Percentiles rank a stretch among this genome's conserved stretches.
Conservation (phyloP, 2,888 invertebrate species). For the Rhyacophila evoluta region DNA sequence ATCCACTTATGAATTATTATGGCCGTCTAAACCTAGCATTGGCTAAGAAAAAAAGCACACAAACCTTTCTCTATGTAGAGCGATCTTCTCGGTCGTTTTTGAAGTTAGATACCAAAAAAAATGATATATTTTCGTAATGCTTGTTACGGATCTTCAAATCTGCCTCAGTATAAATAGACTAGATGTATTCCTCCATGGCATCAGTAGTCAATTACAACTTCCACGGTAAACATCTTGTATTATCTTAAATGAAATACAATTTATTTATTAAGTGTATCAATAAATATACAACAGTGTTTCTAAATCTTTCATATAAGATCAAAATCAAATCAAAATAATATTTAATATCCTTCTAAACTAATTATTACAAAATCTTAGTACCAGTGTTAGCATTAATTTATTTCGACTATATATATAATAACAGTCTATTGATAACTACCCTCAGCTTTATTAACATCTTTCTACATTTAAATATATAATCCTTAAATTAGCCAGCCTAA, state of each 20-base stretch:
- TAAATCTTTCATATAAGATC: too few relatives aligned
- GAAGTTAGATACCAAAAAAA: slow-evolving; percentile 5
- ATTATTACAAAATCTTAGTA: too few relatives aligned
- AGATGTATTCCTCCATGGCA: neutral
- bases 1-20: slow-evolving; percentile 14
- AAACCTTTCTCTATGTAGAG: slow-evolving; percentile 19
- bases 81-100: slow-evolving; percentile 9
- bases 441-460: too few relatives aligned
- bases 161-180: neutral
- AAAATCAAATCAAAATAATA: too few relatives aligned
- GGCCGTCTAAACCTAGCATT: neutral
- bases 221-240: slow-evolving; percentile 12
- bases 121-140: slow-evolving; percentile 8
- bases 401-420: too few relatives aligned
- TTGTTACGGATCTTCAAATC: neutral
- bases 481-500: too few relatives aligned
- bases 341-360: too few relatives aligned
- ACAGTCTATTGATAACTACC: too few relatives aligned
- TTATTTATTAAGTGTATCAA: neutral
- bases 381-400: too few relatives aligned
- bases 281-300: neutral
- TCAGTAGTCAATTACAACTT: neutral
- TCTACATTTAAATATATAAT: too few relatives aligned
- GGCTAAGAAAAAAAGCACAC: neutral
- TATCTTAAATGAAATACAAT: neutral